Conservation (phyloP, 2,113 vertebrate species). For the Hipposideros armiger region DNA sequence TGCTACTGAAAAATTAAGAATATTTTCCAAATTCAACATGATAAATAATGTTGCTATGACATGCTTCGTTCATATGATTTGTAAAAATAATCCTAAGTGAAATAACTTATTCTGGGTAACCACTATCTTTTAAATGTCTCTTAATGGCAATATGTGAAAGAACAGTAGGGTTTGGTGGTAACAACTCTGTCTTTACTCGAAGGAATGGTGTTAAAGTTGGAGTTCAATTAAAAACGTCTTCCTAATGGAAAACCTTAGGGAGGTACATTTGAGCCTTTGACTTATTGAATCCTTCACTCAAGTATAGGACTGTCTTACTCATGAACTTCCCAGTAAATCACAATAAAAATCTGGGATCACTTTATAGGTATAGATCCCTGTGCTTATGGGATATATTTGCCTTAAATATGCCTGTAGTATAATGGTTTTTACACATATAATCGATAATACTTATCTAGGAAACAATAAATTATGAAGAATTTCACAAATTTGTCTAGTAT, state of each 20-base stretch:
- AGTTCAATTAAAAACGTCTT: background rate
- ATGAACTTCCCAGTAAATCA: background rate
- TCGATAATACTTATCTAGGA: background rate
- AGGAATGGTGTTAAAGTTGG: background rate
- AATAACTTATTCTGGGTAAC: background rate
- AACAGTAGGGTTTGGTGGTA: background rate
- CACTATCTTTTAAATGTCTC: background rate
- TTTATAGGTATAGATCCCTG: background rate
- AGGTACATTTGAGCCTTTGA: background rate
- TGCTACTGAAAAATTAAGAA: background rate
- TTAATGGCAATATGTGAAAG: background rate
- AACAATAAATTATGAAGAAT: background rate
- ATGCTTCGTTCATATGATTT: background rate
- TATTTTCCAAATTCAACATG: conserved; percentile 7
- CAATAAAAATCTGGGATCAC: background rate
- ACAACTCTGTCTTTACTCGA: background rate
- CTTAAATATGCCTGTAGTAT: background rate
- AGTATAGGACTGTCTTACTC: background rate
- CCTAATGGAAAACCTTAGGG: background rate
- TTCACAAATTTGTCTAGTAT: background rate
- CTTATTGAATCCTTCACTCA: background rate
- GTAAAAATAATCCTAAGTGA: background rate
- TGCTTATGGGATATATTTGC: background rate
- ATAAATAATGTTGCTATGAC: background rate
- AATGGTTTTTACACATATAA: background rate